Evolutionary conservation across 1,140 invertebrate genomes (phyloP), one percentile per base, ranked within the genome.

Genomic region (Cryptotermes secundus): DNA sequence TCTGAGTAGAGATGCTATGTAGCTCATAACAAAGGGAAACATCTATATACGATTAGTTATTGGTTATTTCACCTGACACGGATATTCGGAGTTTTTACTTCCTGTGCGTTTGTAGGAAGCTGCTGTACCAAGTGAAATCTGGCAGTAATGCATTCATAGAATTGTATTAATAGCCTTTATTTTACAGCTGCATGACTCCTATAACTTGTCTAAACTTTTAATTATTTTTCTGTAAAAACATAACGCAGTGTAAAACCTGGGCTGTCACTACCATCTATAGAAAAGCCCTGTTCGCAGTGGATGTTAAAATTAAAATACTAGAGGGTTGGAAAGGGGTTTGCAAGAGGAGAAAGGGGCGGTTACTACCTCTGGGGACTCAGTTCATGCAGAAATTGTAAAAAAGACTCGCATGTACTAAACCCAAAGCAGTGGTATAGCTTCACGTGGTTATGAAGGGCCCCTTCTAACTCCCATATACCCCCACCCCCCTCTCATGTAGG

Each of bases 131-230:
- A 72, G 59, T 72, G n/a, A 72, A 72, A 26, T 72, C 59, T 31
- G 19, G n/a, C 59, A 14, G 59, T 72, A 72, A 72, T 72, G 59
- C 59, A 72, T 72, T 72, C 59, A 72, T 72, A 72, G 31, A 26
- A 72, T 72, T 72, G n/a, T 72, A 72, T 72, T 72, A 72, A 72
- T 72, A 72, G 59, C 31, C 59, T 26, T 72, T 72, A 72, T 72
- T 72, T 72, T 72, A 72, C 59, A 31, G 59, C 31, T 72, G n/a
- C 59, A 26, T 72, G 59, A n/a, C 31, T 72, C 59, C 59, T 72
- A 72, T 72, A 72, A 72, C 59, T 72, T 72, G 59, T 72, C 59
- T 72, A 72, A 72, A 72, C 59, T 72, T 72, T 72, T 72, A 72
- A 72, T 72, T 72, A 72, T 72, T 72, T 72, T 72, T 72, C 59